Evolutionary conservation across 1,140 invertebrate genomes (phyloP), one percentile per base, ranked within the genome.

Genomic region (Telenomus remus): DNA sequence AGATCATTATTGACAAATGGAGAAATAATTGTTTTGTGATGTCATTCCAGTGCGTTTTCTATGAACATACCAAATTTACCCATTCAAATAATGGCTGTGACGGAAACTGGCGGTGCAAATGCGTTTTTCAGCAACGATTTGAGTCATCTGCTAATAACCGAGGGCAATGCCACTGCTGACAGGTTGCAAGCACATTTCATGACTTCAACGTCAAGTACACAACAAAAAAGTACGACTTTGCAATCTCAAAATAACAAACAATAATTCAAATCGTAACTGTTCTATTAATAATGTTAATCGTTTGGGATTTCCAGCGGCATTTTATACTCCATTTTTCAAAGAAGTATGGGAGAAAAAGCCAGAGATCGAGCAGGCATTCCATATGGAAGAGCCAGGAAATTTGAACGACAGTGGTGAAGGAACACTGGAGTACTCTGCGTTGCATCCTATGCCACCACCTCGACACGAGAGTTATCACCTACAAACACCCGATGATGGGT

Each of bases 311-410:
- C n/a, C 86, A 97, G 96, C 95, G 81, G 95, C 95, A 42, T 97
- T 97, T 87, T 98, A 97, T 85, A 96, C 95, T 47, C 96, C 96
- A 51, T 98, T 99, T 89, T 96, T 98, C 87, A 96, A 97, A 85
- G 95, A 96, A 86, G 95, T 96, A 11, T 97, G 96, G 95, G 96
- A 97, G 80, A 95, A 96, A 79, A 97, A 98, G 80, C 95, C 95
- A 34, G 95, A 97, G 88, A 97, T 97, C 59, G 97, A 98, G 83
- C 94, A 95, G 83, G 95, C 95, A 0, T 95, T 97, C 86, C 93
- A 95, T 81, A 92, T 97, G 91, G 95, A 97, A 86, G 95, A 95
- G 86, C 91, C 91, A 37, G 83, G 86, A 5, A 89, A 90, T 74
- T 84, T 92, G 33, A 91, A 91, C 76, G 91, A 91, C 81, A 92